Evolutionary conservation across 2,797 vertebrate species (phyloP).

Genomic region (Poecilia wingei): DNA sequence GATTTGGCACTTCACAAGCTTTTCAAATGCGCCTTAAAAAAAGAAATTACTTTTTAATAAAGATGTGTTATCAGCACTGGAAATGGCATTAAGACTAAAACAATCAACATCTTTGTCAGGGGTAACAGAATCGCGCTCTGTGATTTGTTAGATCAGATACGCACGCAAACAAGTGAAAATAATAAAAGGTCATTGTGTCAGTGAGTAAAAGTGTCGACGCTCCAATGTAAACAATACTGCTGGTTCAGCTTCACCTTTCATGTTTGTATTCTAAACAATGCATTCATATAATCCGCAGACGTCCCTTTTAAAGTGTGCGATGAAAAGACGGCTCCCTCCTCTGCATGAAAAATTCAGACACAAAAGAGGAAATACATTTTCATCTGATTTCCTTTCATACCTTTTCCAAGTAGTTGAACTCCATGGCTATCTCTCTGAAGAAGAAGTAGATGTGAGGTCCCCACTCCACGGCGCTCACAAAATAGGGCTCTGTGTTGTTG

Average conservation of each 20-base stretch:
- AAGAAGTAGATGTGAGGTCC: conserved; percentile 96
- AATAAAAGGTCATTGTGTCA: conserved; percentile 60
- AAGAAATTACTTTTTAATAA: conserved; percentile 14
- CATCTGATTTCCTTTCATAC: conserved; percentile 66
- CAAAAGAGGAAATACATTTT: conserved; percentile 8
- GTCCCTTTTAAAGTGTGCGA: conserved; percentile 22
- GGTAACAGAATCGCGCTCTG: conserved; percentile 40
- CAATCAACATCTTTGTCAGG: conserved; percentile 22
- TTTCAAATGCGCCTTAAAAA: not conserved
- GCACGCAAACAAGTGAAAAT: conserved; percentile 48
- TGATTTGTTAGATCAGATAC: conserved; percentile 60
- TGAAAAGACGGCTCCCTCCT: conserved; percentile 23
- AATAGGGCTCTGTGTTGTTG: conserved; percentile 87
- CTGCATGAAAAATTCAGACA: conserved; percentile 2
- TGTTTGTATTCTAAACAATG: conserved; percentile 19
- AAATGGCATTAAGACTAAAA: conserved; percentile 6
- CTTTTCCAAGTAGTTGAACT: conserved; percentile 98
- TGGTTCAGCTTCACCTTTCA: conserved; percentile 7
- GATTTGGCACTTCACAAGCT: not conserved
- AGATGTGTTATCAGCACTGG: conserved; percentile 21
- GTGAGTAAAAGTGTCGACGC: conserved; percentile 45
- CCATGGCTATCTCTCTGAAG: conserved; percentile 97
- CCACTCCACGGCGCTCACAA: conserved; percentile 93
- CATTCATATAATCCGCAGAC: conserved; percentile 11
- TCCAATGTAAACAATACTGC: conserved; percentile 59